These are phyloP conservation scores for Lasiurus cinereus DNA, from an alignment of 2,113 vertebrate genomes.

Conservation along the genomic window DNA sequence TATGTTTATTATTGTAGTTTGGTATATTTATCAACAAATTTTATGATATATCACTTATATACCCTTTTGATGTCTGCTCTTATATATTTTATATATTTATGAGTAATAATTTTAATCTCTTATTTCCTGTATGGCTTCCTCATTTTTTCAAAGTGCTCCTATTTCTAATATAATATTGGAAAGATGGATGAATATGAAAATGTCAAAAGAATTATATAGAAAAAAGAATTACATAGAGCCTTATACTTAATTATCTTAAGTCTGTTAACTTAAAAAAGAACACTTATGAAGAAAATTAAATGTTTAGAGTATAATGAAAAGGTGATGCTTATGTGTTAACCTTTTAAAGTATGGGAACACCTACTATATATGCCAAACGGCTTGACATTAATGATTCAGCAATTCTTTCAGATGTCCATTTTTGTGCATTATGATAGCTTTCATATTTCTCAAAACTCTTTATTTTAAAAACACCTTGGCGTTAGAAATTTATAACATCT, in stretches of 20 bases:
- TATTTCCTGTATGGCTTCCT: neutral
- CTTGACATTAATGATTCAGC: conserved; percentile 54
- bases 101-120: conserved; percentile 51
- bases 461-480: conserved; percentile 28
- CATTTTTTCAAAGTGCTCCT: conserved; percentile 11
- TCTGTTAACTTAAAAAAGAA: conserved; percentile 24
- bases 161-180: conserved; percentile 15
- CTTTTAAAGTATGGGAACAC: conserved; percentile 18
- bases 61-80: neutral
- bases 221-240: neutral
- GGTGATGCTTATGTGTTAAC: neutral
- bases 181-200: conserved; percentile 32
- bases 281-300: conserved; percentile 33
- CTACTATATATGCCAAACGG: neutral
- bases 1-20: conserved; percentile 20
- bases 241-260: neutral
- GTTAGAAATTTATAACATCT: conserved; percentile 20
- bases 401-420: conserved; percentile 37
- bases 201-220: conserved; percentile 16
- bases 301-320: conserved; percentile 52
- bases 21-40: conserved; percentile 38
- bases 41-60: conserved; percentile 42
- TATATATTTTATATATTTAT: conserved; percentile 28
- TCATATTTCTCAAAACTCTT: conserved; percentile 43
- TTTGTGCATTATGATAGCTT: neutral